phyloP scores from a whole-genome alignment of 2,113 vertebrate species.

The Nibea coibor region DNA sequence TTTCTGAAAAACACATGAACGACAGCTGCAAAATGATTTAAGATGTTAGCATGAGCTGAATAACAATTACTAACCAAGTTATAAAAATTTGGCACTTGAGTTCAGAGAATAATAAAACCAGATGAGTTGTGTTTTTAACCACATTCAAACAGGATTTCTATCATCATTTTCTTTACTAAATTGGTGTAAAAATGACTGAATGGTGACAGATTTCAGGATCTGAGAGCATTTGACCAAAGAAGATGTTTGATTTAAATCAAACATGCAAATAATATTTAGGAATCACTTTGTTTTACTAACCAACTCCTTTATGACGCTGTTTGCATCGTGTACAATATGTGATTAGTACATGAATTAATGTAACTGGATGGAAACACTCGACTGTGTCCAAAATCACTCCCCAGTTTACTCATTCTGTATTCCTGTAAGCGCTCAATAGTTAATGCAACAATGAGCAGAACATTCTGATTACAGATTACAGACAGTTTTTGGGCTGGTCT shows the following conservation, averaged over 20 bases:
- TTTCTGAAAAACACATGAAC: not conserved
- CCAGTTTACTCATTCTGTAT: not conserved
- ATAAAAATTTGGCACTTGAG: not conserved
- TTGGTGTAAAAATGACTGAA: not conserved
- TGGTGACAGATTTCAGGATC: not conserved
- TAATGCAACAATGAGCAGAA: too few relatives aligned
- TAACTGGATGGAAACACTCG: not conserved
- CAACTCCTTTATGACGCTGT: not conserved
- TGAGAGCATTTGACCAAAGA: not conserved
- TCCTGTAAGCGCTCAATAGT: not conserved
- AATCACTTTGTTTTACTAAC: not conserved
- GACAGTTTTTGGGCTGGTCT: too few relatives aligned
- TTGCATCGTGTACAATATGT: not conserved
- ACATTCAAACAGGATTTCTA: not conserved
- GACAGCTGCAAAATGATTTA: not conserved
- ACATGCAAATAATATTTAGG: not conserved
- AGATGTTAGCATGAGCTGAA: not conserved
- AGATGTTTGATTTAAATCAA: not conserved
- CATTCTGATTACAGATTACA: too few relatives aligned
- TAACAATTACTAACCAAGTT: not conserved
- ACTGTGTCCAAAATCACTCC: not conserved
- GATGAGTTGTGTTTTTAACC: constrained; percentile 1
- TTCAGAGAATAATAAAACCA: not conserved
- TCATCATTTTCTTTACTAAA: not conserved
- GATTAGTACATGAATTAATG: not conserved